These are phyloP conservation scores for Etheostoma nigrum DNA, from an alignment of 2,797 vertebrate species.

Conservation along the genomic window DNA sequence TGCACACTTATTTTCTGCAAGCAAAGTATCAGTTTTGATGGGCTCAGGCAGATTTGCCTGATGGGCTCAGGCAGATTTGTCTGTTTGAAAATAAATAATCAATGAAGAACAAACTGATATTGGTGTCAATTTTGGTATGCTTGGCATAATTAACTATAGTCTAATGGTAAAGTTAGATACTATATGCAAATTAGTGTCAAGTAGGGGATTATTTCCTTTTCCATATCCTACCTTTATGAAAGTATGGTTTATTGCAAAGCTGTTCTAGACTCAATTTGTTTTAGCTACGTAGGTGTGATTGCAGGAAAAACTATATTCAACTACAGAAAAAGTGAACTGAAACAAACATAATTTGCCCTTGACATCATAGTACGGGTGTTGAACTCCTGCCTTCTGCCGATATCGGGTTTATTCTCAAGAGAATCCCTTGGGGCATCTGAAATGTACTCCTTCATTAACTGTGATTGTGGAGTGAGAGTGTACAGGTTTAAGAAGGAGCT, in stretches of 20 bases:
- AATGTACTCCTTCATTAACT: slow-evolving; percentile 43
- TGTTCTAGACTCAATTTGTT: background rate
- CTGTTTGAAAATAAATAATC: slow-evolving; percentile 15
- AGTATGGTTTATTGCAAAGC: slow-evolving; percentile 3
- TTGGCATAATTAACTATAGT: slow-evolving; percentile 4
- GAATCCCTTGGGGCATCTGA: slow-evolving; percentile 45
- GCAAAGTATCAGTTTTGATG: slow-evolving; percentile 39
- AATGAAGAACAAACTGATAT: slow-evolving; percentile 15
- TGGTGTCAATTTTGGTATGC: background rate
- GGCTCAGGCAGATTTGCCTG: slow-evolving; percentile 12
- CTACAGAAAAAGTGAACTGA: slow-evolving; percentile 15
- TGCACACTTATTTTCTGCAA: slow-evolving; percentile 40
- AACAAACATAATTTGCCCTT: slow-evolving; percentile 45
- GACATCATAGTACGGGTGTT: slow-evolving; percentile 43
- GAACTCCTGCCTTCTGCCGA: slow-evolving; percentile 62
- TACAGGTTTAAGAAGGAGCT: slow-evolving; percentile 50
- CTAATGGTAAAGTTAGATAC: background rate
- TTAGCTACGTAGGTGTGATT: background rate
- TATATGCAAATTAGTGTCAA: background rate
- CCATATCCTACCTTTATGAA: background rate
- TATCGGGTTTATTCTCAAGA: slow-evolving; percentile 46
- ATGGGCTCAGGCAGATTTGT: slow-evolving; percentile 32
- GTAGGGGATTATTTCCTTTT: background rate
- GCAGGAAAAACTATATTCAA: background rate
- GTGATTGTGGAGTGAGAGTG: slow-evolving; percentile 31